Base-by-base conservation (phyloP, 2,797 vertebrate genomes). In the Serranus cabrilla region DNA sequence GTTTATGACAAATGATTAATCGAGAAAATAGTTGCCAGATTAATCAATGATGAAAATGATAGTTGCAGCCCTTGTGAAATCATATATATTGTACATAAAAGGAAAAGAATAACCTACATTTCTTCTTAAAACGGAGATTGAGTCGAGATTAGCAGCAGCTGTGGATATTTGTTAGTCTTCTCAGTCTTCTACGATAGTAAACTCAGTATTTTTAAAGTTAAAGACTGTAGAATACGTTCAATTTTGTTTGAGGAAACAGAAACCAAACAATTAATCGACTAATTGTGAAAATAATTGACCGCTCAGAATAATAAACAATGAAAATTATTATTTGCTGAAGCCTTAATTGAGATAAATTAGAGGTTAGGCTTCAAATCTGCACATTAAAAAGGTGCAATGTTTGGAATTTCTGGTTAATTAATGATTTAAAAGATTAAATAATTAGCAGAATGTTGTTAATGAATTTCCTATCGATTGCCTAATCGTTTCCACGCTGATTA, bases 351-450 rank as follows among this genome's bases (percentile, higher is more conserved):
- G 37, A 43, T 60, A 34, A 34, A 34, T 34, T 8, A 34, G 34
- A 34, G 6, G 8, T 27, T 7, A 34, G 34, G 34, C 7, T 34
- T 34, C 9, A 54, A 45, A 75, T 37, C 1, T 9, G 13, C 18
- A 55, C 1, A 47, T 31, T 50, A 63, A 25, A 8, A 54, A 58
- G 18, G 21, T 34, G 11, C 27, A 59, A 20, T 40, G 31, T 49
- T 37, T 34, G 16, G 0, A 16, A 63, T 64, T 69, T 71, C 68
- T 39, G 7, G 16, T 62, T 77, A 25, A 76, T 67, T 11, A 40
- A 77, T 68, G 4, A 59, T n/a, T 73, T 47, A 4, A 20, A 68
- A 60, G 16, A 82, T 50, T 31, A 61, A 64, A 42, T 21, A 64
- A 42, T 78, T 16, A 40, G 49, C 21, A 42, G 43, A 73, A 43